Base-by-base conservation (phyloP, 2,888 invertebrate genomes). In the Apamea anceps region DNA sequence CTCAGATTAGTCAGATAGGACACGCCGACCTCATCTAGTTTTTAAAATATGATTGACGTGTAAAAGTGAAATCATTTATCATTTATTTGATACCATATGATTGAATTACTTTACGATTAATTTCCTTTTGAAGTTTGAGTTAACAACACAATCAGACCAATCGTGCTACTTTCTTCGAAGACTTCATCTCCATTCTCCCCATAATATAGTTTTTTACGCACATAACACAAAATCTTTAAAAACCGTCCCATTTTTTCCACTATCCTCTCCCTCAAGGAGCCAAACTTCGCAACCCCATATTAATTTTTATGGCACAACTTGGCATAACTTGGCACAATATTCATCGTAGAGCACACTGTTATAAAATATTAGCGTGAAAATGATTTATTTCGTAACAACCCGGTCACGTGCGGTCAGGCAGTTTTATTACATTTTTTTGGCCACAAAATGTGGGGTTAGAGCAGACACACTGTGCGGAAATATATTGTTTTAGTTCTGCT, bases 391-490 rank as follows among this genome's bases (percentile, higher is more conserved):
- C 86, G 51, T 83, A 86, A 63, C 51, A 87, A 82, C 81, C 88
- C 87, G 91, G 95, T 94, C 96, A 95, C 95, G 96, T 93, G 94
- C 93, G 93, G 92, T 89, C 91, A 91, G 92, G 88, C 79, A 86
- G 94, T 96, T 96, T 95, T 96, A 96, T 96, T 96, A 92, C 93
- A 91, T 94, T 96, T 96, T 84, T 96, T 95, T 95, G 92, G 76
- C 87, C 90, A 80, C 76, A 77, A 77, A 90, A 87, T 88, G 82
- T 83, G 86, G 85, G 88, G 82, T 63, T 84, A 84, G 54, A 25
- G 54, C 7, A 54, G 87, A 80, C 90, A 86, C 87, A 90, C 88
- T 90, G 90, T 88, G 90, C 84, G 57, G 3, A 66, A 72, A 90
- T 65, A 82, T 86, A 87, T 88, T 88, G 89, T 87, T 89, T 88